These are phyloP conservation scores for Sakesphorus luctuosus DNA, from an alignment of 2,113 vertebrate species.

Conservation along the genomic window DNA sequence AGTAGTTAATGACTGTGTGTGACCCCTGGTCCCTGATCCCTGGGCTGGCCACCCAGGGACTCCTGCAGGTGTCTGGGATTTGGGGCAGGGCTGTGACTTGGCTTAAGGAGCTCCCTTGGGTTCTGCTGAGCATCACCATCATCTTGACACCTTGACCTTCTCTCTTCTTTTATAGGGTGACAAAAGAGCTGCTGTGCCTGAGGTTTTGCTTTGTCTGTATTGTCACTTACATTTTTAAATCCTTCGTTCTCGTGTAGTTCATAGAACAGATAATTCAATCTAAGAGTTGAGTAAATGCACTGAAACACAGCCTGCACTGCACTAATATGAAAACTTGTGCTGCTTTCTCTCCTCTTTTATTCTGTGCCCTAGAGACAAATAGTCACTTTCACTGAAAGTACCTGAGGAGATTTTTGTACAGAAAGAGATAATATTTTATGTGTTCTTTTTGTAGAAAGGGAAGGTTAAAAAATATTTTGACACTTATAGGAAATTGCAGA, in stretches of 20 bases:
- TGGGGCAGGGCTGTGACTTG: background rate
- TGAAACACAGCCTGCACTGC: background rate
- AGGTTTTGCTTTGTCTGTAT: background rate
- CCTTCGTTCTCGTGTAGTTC: background rate
- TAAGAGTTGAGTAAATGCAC: background rate
- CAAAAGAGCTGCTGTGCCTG: background rate
- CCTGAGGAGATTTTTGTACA: background rate
- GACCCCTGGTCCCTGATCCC: background rate
- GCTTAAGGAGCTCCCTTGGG: background rate
- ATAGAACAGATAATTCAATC: background rate
- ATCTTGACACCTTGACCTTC: background rate
- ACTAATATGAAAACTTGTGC: background rate
- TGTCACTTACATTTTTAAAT: background rate
- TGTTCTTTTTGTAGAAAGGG: background rate
- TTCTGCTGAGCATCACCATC: rapidly evolving
- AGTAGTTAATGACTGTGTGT: background rate
- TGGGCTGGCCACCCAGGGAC: background rate
- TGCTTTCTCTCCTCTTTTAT: background rate
- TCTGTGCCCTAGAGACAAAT: background rate
- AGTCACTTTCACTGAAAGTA: background rate
- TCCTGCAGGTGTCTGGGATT: background rate
- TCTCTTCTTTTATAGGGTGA: background rate
- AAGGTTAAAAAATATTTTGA: background rate
- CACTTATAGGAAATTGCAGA: background rate
- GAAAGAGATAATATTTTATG: background rate